A percentile compares a stretch with the other conserved stretches of the same genome.
These are phyloP conservation scores for Prietella phreatophila DNA, from an alignment of 2,113 vertebrate species.

Conservation along the genomic window DNA sequence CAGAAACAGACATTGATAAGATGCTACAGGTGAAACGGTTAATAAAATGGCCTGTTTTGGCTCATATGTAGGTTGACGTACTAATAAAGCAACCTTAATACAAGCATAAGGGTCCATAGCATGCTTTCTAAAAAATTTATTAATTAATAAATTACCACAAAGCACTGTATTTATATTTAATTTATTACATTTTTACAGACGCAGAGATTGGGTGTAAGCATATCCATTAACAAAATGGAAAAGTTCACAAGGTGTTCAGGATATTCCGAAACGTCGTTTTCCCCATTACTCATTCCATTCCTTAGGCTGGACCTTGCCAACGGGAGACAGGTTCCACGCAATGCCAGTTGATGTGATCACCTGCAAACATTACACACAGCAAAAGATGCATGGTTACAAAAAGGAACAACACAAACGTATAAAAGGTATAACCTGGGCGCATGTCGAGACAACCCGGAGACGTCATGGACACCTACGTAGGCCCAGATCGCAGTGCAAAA, in stretches of 20 bases:
- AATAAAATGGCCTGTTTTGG: background rate
- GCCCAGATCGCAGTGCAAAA: slow-evolving; percentile 69
- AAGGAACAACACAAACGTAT: background rate
- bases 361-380: slow-evolving; percentile 62
- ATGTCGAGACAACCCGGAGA: background rate
- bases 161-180: slow-evolving; percentile 11
- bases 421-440: background rate
- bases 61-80: background rate
- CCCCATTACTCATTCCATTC: slow-evolving; percentile 78
- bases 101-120: too few species aligned
- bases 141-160: background rate
- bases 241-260: slow-evolving; percentile 48
- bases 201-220: slow-evolving; percentile 32
- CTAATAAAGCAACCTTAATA: background rate
- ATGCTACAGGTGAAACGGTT: too few species aligned
- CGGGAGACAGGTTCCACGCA: slow-evolving; percentile 86
- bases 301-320: slow-evolving; percentile 84
- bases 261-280: slow-evolving; percentile 12
- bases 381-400: background rate
- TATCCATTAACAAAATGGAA: slow-evolving; percentile 44
- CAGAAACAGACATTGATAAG: background rate
- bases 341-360: slow-evolving; percentile 79
- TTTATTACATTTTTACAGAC: slow-evolving; percentile 53
- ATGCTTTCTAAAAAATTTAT: background rate
- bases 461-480: slow-evolving; percentile 65